Conservation (phyloP, 2,888 invertebrate species). For the Stegophylla sp. region DNA sequence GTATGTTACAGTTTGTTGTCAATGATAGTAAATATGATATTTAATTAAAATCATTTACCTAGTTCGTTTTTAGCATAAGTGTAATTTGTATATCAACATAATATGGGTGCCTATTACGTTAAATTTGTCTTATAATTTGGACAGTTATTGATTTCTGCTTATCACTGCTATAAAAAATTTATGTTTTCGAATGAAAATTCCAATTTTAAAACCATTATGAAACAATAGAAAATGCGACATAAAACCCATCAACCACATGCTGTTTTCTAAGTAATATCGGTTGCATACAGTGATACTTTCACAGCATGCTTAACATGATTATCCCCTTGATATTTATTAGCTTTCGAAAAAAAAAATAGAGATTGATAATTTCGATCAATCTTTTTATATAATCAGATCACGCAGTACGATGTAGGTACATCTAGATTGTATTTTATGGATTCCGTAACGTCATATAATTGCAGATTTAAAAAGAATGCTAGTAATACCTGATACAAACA, state of each 20-base stretch:
- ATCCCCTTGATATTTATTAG: constrained; percentile 37
- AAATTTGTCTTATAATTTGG: too few species aligned
- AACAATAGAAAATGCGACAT: constrained; percentile 4
- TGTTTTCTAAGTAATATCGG: constrained; percentile 13
- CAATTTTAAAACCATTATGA: neutral
- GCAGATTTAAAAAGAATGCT: too few species aligned
- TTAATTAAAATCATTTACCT: too few species aligned
- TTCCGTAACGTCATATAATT: too few species aligned
- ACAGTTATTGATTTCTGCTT: neutral
- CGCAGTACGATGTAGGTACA: neutral
- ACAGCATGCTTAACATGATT: constrained; percentile 46
- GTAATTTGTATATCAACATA: too few species aligned
- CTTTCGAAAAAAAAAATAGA: constrained; percentile 51
- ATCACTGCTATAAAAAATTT: neutral
- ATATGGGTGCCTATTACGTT: too few species aligned
- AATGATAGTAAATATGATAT: too few species aligned
- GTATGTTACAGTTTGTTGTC: too few species aligned
- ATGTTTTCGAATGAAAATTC: neutral
- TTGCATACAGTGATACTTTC: constrained; percentile 22
- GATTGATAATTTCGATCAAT: constrained; percentile 34
- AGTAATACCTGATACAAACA: too few species aligned
- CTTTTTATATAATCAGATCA: constrained; percentile 21
- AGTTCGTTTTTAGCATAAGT: too few species aligned
- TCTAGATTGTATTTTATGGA: too few species aligned
- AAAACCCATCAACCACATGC: constrained; percentile 22